phyloP scores from a whole-genome alignment of 2,113 vertebrate species.

The Numida meleagris region DNA sequence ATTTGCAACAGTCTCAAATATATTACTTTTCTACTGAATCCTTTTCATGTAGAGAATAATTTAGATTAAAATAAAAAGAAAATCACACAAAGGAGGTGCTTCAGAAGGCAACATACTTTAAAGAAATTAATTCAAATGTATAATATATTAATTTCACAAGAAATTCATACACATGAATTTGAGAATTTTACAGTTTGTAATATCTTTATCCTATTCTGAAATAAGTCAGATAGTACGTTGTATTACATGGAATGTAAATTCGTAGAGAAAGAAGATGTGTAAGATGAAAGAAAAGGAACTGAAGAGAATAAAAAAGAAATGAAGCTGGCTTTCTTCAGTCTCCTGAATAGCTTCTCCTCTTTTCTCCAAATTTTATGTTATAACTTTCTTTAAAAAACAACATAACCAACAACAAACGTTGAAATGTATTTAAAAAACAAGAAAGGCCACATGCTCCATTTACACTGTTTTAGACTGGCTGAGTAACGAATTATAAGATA shows the following conservation, averaged over 20 bases:
- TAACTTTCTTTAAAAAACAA: not conserved
- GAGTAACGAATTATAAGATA: not conserved
- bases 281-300: not conserved
- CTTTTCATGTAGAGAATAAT: not conserved
- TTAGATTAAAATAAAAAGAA: not conserved
- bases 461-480: not conserved
- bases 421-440: not conserved
- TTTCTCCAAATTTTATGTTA: not conserved
- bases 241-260: not conserved
- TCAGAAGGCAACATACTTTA: not conserved
- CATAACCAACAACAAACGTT: not conserved
- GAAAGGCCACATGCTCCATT: not conserved
- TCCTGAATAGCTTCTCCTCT: not conserved
- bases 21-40: not conserved
- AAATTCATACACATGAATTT: not conserved
- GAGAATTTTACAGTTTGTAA: not conserved
- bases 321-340: not conserved
- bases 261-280: not conserved
- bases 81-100: not conserved
- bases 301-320: not conserved
- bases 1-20: not conserved
- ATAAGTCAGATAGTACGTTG: not conserved
- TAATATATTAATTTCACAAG: not conserved
- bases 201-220: not conserved
- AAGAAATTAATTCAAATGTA: not conserved